Percentiles rank a stretch among this genome's conserved stretches.
phyloP scores from a whole-genome alignment of 2,113 vertebrate species.

The Fulmarus glacialis region DNA sequence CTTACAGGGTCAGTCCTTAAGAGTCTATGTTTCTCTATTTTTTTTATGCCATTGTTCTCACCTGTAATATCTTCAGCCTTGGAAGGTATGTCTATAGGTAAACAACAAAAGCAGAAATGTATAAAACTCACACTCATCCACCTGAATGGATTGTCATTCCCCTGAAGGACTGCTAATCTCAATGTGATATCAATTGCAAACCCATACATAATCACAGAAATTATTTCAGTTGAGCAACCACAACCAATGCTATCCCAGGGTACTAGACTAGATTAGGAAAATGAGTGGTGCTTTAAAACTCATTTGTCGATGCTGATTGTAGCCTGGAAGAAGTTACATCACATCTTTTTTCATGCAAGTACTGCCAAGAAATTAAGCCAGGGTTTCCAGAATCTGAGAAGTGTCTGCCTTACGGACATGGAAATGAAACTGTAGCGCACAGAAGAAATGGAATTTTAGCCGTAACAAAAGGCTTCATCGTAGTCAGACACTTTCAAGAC shows the following conservation, averaged over 20 bases:
- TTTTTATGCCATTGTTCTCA: background rate
- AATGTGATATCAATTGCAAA: background rate
- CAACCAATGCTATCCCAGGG: background rate
- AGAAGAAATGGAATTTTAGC: background rate
- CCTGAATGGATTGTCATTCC: background rate
- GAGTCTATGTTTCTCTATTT: background rate
- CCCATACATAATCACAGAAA: background rate
- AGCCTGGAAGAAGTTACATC: background rate
- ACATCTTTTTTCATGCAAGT: background rate
- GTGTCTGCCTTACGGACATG: accelerated
- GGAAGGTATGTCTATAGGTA: background rate
- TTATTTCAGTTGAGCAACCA: background rate
- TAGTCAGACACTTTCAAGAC: background rate
- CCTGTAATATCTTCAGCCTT: background rate
- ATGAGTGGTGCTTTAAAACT: background rate
- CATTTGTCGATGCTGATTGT: background rate
- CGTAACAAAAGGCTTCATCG: background rate
- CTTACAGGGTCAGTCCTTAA: background rate
- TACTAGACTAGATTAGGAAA: background rate
- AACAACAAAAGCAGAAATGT: background rate
- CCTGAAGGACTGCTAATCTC: background rate
- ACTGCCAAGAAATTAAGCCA: background rate
- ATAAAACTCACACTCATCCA: background rate
- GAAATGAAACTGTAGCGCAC: background rate
- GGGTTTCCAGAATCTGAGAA: background rate